phyloP scores from a whole-genome alignment of 2,888 invertebrate genomes.

The Nematopogon swammerdamellus region DNA sequence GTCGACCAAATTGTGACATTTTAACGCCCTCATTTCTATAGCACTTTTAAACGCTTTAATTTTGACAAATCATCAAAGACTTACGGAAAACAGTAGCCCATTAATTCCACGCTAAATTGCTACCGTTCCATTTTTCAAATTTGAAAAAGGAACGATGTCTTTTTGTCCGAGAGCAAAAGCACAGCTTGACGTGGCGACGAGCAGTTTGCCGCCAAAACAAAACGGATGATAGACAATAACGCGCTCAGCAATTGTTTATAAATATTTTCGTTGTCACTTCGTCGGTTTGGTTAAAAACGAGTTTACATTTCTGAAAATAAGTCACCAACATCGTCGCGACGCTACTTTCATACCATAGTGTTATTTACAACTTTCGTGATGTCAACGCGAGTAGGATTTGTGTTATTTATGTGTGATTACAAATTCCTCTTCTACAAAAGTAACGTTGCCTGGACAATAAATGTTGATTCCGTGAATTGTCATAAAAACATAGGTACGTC shows the following conservation, averaged over 20 bases:
- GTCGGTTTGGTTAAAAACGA: too few species aligned
- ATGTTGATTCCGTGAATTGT: too few species aligned
- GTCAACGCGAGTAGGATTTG: too few species aligned
- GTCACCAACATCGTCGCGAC: too few species aligned
- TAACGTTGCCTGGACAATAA: too few species aligned
- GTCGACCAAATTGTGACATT: background rate
- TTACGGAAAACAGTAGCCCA: background rate
- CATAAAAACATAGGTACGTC: too few species aligned
- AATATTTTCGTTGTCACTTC: conserved; percentile 33
- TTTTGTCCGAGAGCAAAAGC: conserved; percentile 5
- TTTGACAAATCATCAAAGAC: conserved; percentile 26
- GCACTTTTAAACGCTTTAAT: conserved; percentile 28
- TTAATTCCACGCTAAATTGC: background rate
- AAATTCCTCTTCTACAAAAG: too few species aligned
- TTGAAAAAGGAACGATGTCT: background rate
- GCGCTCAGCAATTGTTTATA: conserved; percentile 21
- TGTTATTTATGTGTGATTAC: too few species aligned
- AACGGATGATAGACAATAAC: conserved; percentile 1
- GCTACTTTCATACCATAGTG: too few species aligned
- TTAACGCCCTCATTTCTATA: background rate
- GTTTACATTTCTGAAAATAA: too few species aligned
- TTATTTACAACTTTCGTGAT: too few species aligned
- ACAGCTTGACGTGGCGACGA: conserved; percentile 32
- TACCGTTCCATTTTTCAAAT: background rate
- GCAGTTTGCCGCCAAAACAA: conserved; percentile 36